Evolutionary conservation across 2,888 invertebrate species (phyloP).

Genomic region (Ectemnius continuus): DNA sequence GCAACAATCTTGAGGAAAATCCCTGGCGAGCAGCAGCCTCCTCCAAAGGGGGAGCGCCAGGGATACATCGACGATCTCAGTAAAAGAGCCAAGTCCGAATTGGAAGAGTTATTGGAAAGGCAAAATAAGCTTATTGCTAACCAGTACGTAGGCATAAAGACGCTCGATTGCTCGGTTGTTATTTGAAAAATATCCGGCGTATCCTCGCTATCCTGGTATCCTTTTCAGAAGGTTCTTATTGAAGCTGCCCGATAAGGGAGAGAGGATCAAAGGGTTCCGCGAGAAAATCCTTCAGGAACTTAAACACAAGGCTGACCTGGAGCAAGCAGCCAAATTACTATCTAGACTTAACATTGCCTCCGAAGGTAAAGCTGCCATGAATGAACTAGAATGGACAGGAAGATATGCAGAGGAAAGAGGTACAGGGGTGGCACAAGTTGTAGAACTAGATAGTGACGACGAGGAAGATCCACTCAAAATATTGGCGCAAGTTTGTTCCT

Average conservation of each 20-base stretch:
- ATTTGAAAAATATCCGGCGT: neutral
- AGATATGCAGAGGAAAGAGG: slow-evolving; percentile 74
- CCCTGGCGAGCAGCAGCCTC: slow-evolving; percentile 79
- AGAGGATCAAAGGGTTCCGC: slow-evolving; percentile 79
- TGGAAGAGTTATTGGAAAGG: slow-evolving; percentile 80
- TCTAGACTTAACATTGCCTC: slow-evolving; percentile 79
- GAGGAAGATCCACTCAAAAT: slow-evolving; percentile 82
- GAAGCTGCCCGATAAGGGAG: slow-evolving; percentile 82
- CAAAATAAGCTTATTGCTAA: slow-evolving; percentile 80
- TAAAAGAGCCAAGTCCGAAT: slow-evolving; percentile 78
- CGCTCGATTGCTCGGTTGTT: neutral
- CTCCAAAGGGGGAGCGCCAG: slow-evolving; percentile 79
- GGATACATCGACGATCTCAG: slow-evolving; percentile 80
- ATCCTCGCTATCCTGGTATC: no score
- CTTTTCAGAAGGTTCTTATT: slow-evolving; percentile 78
- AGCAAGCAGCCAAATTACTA: slow-evolving; percentile 79
- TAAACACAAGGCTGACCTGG: slow-evolving; percentile 79
- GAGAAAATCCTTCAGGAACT: slow-evolving; percentile 79
- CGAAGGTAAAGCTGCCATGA: slow-evolving; percentile 78
- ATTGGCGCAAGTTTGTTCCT: slow-evolving; percentile 78
- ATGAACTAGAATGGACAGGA: slow-evolving; percentile 82
- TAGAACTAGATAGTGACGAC: slow-evolving; percentile 82
- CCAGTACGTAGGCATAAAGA: slow-evolving; percentile 67
- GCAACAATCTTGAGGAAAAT: slow-evolving; percentile 74
- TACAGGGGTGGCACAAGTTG: slow-evolving; percentile 67